Percentiles rank a stretch among this genome's conserved stretches.
Conservation (phyloP, 2,113 vertebrate species). For the Callionymus lyra region DNA sequence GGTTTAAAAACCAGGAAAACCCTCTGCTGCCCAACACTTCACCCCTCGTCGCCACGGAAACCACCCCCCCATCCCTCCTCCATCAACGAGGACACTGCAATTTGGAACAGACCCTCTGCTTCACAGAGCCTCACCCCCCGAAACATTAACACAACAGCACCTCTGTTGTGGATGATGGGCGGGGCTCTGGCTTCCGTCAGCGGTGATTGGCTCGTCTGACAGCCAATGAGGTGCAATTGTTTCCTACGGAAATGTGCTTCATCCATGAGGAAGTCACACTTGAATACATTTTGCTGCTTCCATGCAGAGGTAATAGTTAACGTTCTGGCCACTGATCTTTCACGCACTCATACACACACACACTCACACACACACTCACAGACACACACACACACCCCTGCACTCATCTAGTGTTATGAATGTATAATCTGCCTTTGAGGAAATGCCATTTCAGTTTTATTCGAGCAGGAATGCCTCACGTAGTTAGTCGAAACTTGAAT, state of each 20-base stretch:
- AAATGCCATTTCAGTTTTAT: slow-evolving; percentile 22
- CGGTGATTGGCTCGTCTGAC: slow-evolving; percentile 44
- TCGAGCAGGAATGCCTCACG: slow-evolving; percentile 32
- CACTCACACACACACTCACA: background rate
- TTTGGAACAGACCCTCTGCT: slow-evolving; percentile 29
- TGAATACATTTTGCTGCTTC: slow-evolving; percentile 24
- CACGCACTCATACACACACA: slow-evolving; percentile 8
- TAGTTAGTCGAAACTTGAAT: background rate
- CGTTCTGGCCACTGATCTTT: slow-evolving; percentile 19
- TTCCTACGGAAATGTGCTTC: slow-evolving; percentile 75
- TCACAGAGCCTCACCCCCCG: slow-evolving; percentile 7
- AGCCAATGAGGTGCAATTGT: slow-evolving; percentile 73
- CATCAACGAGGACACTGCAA: slow-evolving; percentile 40
- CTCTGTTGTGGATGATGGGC: slow-evolving; percentile 30
- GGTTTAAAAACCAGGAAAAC: slow-evolving; percentile 71
- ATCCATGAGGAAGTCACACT: slow-evolving; percentile 28
- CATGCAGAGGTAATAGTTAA: slow-evolving; percentile 22
- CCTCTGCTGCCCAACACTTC: slow-evolving; percentile 71
- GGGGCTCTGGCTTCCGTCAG: slow-evolving; percentile 46
- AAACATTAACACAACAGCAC: slow-evolving; percentile 8
- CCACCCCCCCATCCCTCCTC: slow-evolving; percentile 34
- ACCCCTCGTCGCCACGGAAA: slow-evolving; percentile 72
- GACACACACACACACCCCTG: slow-evolving; percentile 25
- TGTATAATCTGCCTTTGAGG: slow-evolving; percentile 57
- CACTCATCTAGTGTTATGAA: slow-evolving; percentile 53